Conservation (phyloP, 2,888 invertebrate species). For the Netelia inedita region DNA sequence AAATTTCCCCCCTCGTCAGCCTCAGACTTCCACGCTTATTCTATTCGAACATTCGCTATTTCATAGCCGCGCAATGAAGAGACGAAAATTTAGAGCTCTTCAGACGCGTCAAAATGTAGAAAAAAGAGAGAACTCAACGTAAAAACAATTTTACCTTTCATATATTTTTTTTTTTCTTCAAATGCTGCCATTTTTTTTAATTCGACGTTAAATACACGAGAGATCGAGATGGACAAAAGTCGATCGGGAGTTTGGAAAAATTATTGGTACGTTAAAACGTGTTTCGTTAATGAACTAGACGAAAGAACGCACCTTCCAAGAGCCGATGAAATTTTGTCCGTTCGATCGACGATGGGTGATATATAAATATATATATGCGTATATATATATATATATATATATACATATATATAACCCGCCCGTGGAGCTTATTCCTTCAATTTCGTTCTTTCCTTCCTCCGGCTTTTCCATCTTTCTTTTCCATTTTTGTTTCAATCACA, state of each 20-base stretch:
- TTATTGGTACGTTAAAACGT: slow-evolving; percentile 30
- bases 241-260: slow-evolving; percentile 47
- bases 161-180: slow-evolving; percentile 42
- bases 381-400: slow-evolving; percentile 18
- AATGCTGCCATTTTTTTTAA: slow-evolving; percentile 65
- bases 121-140: not conserved
- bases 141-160: slow-evolving; percentile 21
- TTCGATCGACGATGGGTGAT: slow-evolving; percentile 58
- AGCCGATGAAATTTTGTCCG: slow-evolving; percentile 38
- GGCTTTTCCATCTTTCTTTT: slow-evolving; percentile 24
- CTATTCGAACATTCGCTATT: slow-evolving; percentile 60
- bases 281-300: slow-evolving; percentile 41
- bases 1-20: slow-evolving; percentile 49
- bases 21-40: slow-evolving; percentile 54
- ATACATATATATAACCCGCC: slow-evolving; percentile 71
- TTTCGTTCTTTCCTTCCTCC: slow-evolving; percentile 52
- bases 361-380: slow-evolving; percentile 10
- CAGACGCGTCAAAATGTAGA: not conserved
- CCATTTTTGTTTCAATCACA: slow-evolving; percentile 65
- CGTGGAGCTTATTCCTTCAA: slow-evolving; percentile 74
- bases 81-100: slow-evolving; percentile 36
- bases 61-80: slow-evolving; percentile 57
- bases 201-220: slow-evolving; percentile 68
- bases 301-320: slow-evolving; percentile 32
- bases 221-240: slow-evolving; percentile 57